Evolutionary conservation across 2,797 vertebrate species (phyloP), one percentile per base, ranked within the genome.

Genomic region (Miichthys miiuy): DNA sequence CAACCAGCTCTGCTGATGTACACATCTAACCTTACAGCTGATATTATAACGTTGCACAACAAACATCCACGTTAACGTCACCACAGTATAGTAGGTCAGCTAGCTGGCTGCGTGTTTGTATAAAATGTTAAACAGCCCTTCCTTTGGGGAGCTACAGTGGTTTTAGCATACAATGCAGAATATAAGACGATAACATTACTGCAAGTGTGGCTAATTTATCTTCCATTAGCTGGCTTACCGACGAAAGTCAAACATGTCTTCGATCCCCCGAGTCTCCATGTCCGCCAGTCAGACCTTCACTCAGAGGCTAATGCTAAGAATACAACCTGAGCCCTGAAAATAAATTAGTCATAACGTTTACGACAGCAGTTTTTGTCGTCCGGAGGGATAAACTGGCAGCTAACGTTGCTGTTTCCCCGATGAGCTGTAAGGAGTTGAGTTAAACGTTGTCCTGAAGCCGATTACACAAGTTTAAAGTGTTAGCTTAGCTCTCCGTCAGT

Each of bases 201-300:
- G 5, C 21, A 42, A 16, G 20, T 3, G 21, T 21, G 17, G 60
- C 65, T 79, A 48, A 60, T 70, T 70, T 72, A 62, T 74, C 50
- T 52, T 27, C 8, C 44, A 42, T 77, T 85, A 77, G 77, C 79
- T 68, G 79, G 87, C 92, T 95, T 93, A 96, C 96, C 96, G 94
- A 91, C 93, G 93, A 90, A 96, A 96, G 92, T 96, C 95, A 84
- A 96, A 95, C 94, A 96, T 94, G 87, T 96, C 94, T 80, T 95
- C 95, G 68, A 94, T 92, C 60, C 91, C 94, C 77, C 90, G 92
- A 75, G 92, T 91, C 90, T 96, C 95, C 95, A 96, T 96, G 79
- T 89, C 88, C 77, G 81, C 67, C 72, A 54, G 66, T 82, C 79
- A 70, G 74, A 89, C 80, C 73, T 77, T 67, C 38, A 48, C 71